Evolutionary conservation across 2,113 vertebrate species (phyloP).

Genomic region (Periophthalmus modestus): DNA sequence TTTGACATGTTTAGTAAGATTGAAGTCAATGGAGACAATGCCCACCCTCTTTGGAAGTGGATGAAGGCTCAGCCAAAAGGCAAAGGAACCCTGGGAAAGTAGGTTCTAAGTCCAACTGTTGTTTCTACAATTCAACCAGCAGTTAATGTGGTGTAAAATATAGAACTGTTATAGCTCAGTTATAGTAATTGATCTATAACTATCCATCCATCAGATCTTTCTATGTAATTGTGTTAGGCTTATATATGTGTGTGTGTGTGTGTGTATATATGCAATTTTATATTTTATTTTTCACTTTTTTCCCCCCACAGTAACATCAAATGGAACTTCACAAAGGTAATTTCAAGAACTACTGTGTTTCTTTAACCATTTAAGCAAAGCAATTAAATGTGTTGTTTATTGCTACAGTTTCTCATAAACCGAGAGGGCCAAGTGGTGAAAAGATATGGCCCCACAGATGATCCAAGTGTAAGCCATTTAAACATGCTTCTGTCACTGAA

Average conservation of each 20-base stretch:
- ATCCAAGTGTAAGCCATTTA: constrained; percentile 83
- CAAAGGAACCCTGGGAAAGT: constrained; percentile 89
- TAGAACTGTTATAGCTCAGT: background rate
- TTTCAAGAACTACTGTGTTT: constrained; percentile 4
- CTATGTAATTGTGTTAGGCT: background rate
- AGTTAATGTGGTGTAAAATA: background rate
- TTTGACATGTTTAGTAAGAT: constrained; percentile 95
- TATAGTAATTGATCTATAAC: background rate
- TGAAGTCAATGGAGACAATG: constrained; percentile 87
- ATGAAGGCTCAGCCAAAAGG: constrained; percentile 95
- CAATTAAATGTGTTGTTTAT: background rate
- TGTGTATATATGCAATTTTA: background rate
- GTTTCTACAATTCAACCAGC: background rate
- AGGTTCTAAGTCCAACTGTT: constrained; percentile 59
- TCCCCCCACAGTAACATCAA: constrained; percentile 89
- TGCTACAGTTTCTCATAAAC: constrained; percentile 89
- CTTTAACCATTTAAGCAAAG: background rate
- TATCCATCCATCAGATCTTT: background rate
- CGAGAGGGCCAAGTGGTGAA: constrained; percentile 89
- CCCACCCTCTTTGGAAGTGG: constrained; percentile 96
- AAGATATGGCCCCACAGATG: constrained; percentile 89
- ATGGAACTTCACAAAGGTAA: constrained; percentile 99
- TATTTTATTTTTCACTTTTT: constrained; percentile 3
- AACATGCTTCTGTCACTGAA: constrained; percentile 1
- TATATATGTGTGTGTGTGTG: no score